phyloP scores from a whole-genome alignment of 2,888 invertebrate species.

The Julus scandinavius region DNA sequence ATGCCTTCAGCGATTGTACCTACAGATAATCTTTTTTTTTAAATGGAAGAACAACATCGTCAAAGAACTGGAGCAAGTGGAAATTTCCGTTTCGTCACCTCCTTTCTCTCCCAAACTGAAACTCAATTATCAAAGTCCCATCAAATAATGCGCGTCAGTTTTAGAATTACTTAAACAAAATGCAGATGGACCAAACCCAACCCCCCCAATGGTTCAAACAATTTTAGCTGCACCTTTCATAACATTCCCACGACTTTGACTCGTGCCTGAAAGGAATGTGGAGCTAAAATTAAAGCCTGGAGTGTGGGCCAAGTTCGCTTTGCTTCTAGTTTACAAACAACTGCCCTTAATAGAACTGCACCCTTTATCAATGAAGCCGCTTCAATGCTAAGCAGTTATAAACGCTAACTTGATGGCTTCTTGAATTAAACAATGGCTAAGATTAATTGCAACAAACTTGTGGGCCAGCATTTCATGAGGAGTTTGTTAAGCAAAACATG shows the following conservation, averaged over 20 bases:
- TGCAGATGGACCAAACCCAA: background rate
- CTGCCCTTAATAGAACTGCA: background rate
- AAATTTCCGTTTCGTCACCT: background rate
- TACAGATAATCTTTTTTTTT: background rate
- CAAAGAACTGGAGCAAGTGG: background rate
- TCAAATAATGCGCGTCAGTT: no score
- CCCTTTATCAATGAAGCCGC: background rate
- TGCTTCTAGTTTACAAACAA: background rate
- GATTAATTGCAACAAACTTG: no score
- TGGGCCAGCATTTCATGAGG: no score
- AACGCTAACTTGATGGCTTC: no score
- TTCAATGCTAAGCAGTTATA: background rate
- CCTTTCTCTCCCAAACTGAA: background rate
- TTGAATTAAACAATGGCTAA: no score
- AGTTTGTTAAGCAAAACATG: no score
- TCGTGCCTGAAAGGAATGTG: conserved; percentile 1
- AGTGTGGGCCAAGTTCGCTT: conserved; percentile 39
- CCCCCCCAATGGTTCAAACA: background rate
- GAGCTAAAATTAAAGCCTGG: conserved; percentile 8
- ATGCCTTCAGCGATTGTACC: background rate
- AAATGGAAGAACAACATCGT: background rate
- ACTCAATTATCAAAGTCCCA: background rate
- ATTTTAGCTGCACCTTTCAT: background rate
- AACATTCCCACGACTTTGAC: conserved; percentile 37
- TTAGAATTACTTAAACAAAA: background rate